Percentiles rank a stretch among this genome's conserved stretches.
Evolutionary conservation across 2,888 invertebrate species (phyloP).

Genomic region (Gryllus longicercus): DNA sequence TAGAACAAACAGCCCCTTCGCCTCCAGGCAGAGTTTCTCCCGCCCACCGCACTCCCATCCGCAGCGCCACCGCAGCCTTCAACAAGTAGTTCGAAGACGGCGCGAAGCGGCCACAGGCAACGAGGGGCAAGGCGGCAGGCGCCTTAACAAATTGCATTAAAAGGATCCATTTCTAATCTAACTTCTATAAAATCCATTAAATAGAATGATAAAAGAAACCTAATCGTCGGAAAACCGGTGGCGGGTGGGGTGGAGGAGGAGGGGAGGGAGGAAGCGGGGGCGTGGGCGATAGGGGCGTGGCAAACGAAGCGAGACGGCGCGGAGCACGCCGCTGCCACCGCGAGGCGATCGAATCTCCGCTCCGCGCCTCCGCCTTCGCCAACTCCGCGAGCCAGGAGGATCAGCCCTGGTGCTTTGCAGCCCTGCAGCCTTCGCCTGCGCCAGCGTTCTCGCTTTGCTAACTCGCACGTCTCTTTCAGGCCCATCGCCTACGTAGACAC

Average conservation of each 20-base stretch:
- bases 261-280: neutral
- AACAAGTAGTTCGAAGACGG: neutral
- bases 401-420: no score
- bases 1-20: no score
- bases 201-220: constrained; percentile 1
- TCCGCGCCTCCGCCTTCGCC: no score
- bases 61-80: neutral
- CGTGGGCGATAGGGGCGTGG: neutral
- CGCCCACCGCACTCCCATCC: neutral
- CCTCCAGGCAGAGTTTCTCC: no score
- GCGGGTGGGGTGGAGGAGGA: neutral
- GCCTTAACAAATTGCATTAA: constrained; percentile 17
- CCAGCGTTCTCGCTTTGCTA: no score
- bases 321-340: neutral
- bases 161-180: constrained; percentile 17
- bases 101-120: neutral
- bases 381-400: no score
- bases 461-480: no score
- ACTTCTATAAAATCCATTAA: constrained; percentile 10
- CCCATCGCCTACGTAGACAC: no score
- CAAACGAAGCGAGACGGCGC: neutral
- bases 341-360: no score
- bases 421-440: no score
- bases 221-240: neutral
- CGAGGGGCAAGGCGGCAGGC: neutral